phyloP scores from a whole-genome alignment of 2,113 vertebrate genomes.

The Amia ocellicauda region DNA sequence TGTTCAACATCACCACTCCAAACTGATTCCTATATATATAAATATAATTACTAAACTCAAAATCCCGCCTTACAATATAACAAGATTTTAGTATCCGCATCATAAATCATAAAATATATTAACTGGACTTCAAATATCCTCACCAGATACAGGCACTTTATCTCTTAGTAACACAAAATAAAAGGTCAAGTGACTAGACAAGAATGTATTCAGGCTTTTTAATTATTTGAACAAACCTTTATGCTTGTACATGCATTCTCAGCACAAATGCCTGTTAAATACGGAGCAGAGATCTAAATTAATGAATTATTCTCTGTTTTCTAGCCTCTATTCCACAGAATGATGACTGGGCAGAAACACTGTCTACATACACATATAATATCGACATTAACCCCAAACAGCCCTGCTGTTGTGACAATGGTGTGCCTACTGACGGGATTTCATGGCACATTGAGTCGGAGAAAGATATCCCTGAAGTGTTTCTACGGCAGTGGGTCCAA shows the following conservation, averaged over 20 bases:
- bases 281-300: conserved; percentile 60
- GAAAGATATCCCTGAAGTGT: too few relatives aligned
- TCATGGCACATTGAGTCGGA: too few relatives aligned
- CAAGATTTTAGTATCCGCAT: conserved; percentile 49
- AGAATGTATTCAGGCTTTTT: conserved; percentile 52
- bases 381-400: not conserved
- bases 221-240: conserved; percentile 63
- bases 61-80: too few relatives aligned
- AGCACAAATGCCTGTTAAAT: conserved; percentile 63
- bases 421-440: too few relatives aligned
- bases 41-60: too few relatives aligned
- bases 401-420: too few relatives aligned
- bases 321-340: conserved; percentile 50
- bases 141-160: conserved; percentile 46
- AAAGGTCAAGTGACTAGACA: conserved; percentile 68
- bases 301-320: conserved; percentile 56
- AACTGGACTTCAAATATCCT: conserved; percentile 51
- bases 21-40: conserved; percentile 53
- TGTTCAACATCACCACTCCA: conserved; percentile 41
- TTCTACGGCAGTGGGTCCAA: too few relatives aligned
- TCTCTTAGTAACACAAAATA: conserved; percentile 46
- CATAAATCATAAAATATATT: conserved; percentile 64
- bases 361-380: conserved; percentile 3
- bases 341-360: conserved; percentile 55
- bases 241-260: conserved; percentile 58